Conservation (phyloP, 2,797 vertebrate genomes). For the Neosilurus mollespiculum region DNA sequence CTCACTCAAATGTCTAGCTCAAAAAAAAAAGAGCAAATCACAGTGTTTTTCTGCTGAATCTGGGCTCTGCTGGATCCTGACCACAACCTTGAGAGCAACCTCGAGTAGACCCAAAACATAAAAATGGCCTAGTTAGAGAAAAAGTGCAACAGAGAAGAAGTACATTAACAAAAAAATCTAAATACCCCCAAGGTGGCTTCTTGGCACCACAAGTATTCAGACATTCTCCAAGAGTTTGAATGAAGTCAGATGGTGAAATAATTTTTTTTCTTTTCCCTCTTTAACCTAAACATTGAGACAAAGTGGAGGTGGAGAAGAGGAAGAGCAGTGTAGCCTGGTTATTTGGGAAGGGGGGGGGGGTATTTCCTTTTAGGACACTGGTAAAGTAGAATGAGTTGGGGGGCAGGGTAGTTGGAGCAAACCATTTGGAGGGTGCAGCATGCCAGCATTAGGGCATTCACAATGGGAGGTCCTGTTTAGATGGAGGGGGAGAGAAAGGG, state of each 20-base stretch:
- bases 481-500: slow-evolving; percentile 61
- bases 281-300: slow-evolving; percentile 44
- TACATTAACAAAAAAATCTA: slow-evolving; percentile 25
- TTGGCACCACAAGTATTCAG: slow-evolving; percentile 51
- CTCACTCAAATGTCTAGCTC: slow-evolving; percentile 67
- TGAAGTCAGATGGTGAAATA: slow-evolving; percentile 53
- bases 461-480: slow-evolving; percentile 84
- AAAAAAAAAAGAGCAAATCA: slow-evolving; percentile 67
- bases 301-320: slow-evolving; percentile 38
- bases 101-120: slow-evolving; percentile 62
- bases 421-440: slow-evolving; percentile 54
- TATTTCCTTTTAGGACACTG: slow-evolving; percentile 42
- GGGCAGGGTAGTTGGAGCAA: slow-evolving; percentile 39
- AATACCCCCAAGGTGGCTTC: slow-evolving; percentile 58
- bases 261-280: slow-evolving; percentile 9
- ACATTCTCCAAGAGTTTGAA: slow-evolving; percentile 54
- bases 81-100: slow-evolving; percentile 74
- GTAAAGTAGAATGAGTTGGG: slow-evolving; percentile 34
- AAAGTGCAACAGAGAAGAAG: slow-evolving; percentile 50
- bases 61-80: slow-evolving; percentile 72
- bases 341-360: slow-evolving; percentile 33
- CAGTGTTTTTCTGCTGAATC: slow-evolving; percentile 75
- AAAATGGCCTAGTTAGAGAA: slow-evolving; percentile 67
- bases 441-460: slow-evolving; percentile 64
- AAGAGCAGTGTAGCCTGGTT: slow-evolving; percentile 32